Base-by-base conservation (phyloP, 1,140 invertebrate species). In the Pogonomyrmex barbatus region DNA sequence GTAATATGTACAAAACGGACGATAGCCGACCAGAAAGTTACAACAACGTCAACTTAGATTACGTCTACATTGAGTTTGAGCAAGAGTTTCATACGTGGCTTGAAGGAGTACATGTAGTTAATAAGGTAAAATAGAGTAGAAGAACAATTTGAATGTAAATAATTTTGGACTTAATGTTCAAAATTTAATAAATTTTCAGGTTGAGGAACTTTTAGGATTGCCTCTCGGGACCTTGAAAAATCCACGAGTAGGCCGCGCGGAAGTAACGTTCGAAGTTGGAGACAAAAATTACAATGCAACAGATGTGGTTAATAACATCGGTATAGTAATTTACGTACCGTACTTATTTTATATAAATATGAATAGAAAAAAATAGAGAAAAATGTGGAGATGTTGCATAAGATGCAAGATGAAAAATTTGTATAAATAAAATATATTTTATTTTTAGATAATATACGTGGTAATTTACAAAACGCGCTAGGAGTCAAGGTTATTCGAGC, bases 231-330 rank as follows among this genome's bases (percentile, higher is more conserved):
- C 94, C 2, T 95, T 97, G 39, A 95, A 89, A 52, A 94, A 96
- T 85, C 92, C 95, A 70, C 97, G 97, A 78, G 96, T 98, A 86
- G 96, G 97, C 85, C 95, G 95, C 36, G 96, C 97, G 78, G 97
- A 98, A 95, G 97, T 99, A 4, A 97, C 97, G 5, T 99, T 99
- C 93, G 97, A 97, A 96, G 97, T 98, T 12, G 95, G 98, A 94
- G 95, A 93, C 78, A 96, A 96, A 92, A 96, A 96, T 24, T 95
- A 97, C 65, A 97, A 97, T 91, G 97, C 97, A 17, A 96, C 96
- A n/a, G 96, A 97, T 90, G 96, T 98, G 9, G 97, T 97, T 4
- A 95, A 94, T 62, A 96, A 94, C 91, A 97, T 98, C 85, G 97
- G 97, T 97, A 95, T 95, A 84, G 73, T 47, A 62, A 79, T 58